Conservation (phyloP, 2,113 vertebrate genomes). For the Stigmatopora nigra region DNA sequence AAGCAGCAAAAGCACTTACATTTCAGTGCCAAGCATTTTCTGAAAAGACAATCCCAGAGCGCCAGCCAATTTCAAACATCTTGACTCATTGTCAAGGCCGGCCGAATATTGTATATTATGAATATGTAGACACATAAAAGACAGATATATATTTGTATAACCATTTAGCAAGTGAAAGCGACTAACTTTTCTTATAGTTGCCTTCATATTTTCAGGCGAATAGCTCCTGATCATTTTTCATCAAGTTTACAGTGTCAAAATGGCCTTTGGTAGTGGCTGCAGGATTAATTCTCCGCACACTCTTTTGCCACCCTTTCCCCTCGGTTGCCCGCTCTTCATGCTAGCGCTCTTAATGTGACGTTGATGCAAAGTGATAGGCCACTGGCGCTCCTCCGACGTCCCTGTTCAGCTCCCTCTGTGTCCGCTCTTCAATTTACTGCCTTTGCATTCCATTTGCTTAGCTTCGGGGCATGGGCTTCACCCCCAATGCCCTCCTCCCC, state of each 20-base stretch:
- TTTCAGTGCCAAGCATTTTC: no score
- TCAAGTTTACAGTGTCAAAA: slow-evolving; percentile 21
- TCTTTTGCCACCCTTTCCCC: slow-evolving; percentile 46
- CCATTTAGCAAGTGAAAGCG: background rate
- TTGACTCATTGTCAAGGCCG: no score
- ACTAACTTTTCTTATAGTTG: background rate
- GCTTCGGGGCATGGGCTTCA: slow-evolving; percentile 37
- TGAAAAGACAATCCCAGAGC: no score
- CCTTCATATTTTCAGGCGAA: background rate
- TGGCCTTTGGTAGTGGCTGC: slow-evolving; percentile 31
- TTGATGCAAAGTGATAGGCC: slow-evolving; percentile 60
- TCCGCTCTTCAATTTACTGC: slow-evolving; percentile 45
- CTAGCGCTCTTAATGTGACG: slow-evolving; percentile 49
- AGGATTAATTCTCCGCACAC: slow-evolving; percentile 35
- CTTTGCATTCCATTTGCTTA: slow-evolving; percentile 49
- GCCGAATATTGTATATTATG: no score
- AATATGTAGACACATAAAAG: no score
- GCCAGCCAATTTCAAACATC: no score
- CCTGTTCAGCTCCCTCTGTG: slow-evolving; percentile 25
- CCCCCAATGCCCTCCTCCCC: background rate
- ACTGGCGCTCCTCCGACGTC: slow-evolving; percentile 51
- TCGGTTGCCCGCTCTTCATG: slow-evolving; percentile 30
- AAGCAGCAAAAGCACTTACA: no score
- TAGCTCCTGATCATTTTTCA: slow-evolving; percentile 19
- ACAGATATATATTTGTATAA: background rate